phyloP scores from a whole-genome alignment of 2,797 vertebrate species.

The Hyperoplus lanceolatus region DNA sequence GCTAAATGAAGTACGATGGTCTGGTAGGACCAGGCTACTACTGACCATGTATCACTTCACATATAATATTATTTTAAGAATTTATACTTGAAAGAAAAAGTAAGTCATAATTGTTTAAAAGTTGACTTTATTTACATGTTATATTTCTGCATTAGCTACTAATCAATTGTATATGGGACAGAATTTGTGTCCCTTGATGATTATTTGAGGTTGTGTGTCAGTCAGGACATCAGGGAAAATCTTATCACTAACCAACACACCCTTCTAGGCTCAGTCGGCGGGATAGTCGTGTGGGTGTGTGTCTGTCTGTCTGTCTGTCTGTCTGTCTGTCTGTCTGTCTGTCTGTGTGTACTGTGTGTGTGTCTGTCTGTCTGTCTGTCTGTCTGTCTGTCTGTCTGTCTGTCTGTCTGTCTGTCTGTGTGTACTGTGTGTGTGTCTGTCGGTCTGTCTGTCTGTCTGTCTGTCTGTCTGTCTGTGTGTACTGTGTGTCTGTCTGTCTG shows the following conservation, averaged over 20 bases:
- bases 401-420: conserved; percentile 3
- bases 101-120: too few species aligned
- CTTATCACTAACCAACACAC: conserved; percentile 79
- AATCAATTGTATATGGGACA: not conserved
- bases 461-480: conserved; percentile 32
- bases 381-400: conserved; percentile 15
- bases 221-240: conserved; percentile 75
- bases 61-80: too few species aligned
- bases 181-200: conserved; percentile 7
- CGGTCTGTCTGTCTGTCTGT: not conserved
- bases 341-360: conserved; percentile 23
- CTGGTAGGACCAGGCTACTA: too few species aligned
- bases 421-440: not conserved
- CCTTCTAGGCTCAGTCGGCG: conserved; percentile 60
- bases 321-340: conserved; percentile 30
- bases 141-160: too few species aligned
- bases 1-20: too few species aligned
- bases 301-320: too few species aligned
- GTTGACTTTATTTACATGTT: too few species aligned
- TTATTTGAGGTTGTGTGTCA: conserved; percentile 10
- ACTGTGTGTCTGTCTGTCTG: not conserved
- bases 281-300: conserved; percentile 11
- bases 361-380: not conserved
- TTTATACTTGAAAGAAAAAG: too few species aligned
- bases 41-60: too few species aligned